phyloP scores from a whole-genome alignment of 2,797 vertebrate species.

The Coregonus ussuriensis region DNA sequence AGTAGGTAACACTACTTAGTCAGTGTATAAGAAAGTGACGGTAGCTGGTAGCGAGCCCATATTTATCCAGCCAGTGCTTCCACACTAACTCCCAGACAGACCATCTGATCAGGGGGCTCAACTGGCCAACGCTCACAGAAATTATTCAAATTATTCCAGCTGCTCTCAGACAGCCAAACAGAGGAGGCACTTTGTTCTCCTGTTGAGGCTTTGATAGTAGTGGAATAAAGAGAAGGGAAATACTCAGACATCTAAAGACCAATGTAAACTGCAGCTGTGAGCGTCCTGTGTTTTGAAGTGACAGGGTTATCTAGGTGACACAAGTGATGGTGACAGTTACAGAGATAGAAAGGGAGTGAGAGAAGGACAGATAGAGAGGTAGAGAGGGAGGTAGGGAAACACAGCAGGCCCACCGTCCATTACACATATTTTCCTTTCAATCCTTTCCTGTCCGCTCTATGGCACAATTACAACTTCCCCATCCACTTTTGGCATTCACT shows the following conservation, averaged over 20 bases:
- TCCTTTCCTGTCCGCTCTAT: conserved; percentile 25
- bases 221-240: conserved; percentile 20
- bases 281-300: conserved; percentile 12
- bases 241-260: not conserved
- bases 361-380: conserved; percentile 14
- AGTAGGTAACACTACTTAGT: conserved; percentile 38
- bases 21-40: conserved; percentile 24
- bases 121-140: conserved; percentile 47
- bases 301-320: conserved; percentile 9
- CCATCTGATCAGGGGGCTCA: conserved; percentile 62
- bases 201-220: conserved; percentile 6
- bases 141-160: conserved; percentile 58
- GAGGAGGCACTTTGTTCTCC: not conserved
- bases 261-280: not conserved
- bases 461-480: conserved; percentile 1
- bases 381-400: not conserved
- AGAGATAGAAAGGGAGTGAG: conserved; percentile 18
- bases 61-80: conserved; percentile 50
- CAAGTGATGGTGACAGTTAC: conserved; percentile 7
- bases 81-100: conserved; percentile 48
- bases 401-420: no score
- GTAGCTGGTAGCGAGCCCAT: conserved; percentile 38
- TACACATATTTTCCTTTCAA: not conserved
- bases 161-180: conserved; percentile 41
- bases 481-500: not conserved